Conservation (phyloP, 2,113 vertebrate genomes). For the Oncorhynchus masou region DNA sequence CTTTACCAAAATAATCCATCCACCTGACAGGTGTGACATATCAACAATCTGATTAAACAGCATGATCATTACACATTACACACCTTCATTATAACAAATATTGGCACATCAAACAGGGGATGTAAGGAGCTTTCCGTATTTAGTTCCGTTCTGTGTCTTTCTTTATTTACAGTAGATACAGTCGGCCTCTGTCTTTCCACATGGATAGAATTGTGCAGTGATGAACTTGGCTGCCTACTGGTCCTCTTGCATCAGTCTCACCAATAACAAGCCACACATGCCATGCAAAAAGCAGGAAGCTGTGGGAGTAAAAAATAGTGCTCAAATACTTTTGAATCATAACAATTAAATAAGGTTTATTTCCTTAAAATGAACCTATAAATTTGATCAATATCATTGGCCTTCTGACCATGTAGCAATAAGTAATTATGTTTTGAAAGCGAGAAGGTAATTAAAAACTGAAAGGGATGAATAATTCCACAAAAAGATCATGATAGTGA, state of each 20-base stretch:
- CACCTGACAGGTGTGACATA: too few relatives aligned
- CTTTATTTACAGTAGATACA: neutral
- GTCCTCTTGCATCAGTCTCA: neutral
- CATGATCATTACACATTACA: neutral
- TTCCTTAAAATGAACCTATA: neutral
- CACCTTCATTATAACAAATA: slow-evolving; percentile 38
- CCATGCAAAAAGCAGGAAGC: neutral
- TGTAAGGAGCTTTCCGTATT: neutral
- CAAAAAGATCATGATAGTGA: too few relatives aligned
- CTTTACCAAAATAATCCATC: too few relatives aligned
- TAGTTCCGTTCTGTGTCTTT: neutral
- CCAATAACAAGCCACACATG: neutral
- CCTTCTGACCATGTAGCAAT: too few relatives aligned
- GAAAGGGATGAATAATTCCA: too few relatives aligned
- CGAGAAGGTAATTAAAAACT: too few relatives aligned
- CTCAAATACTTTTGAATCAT: neutral
- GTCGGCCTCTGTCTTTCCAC: slow-evolving; percentile 4
- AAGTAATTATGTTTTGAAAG: too few relatives aligned
- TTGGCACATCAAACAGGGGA: slow-evolving; percentile 17
- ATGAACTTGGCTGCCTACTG: neutral
- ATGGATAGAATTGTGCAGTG: slow-evolving; percentile 22
- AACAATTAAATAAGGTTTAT: neutral
- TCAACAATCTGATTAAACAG: neutral
- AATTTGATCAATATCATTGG: neutral
- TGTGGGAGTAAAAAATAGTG: neutral